Evolutionary conservation across 2,888 invertebrate species (phyloP).

Genomic region (Eristalis intricaria): DNA sequence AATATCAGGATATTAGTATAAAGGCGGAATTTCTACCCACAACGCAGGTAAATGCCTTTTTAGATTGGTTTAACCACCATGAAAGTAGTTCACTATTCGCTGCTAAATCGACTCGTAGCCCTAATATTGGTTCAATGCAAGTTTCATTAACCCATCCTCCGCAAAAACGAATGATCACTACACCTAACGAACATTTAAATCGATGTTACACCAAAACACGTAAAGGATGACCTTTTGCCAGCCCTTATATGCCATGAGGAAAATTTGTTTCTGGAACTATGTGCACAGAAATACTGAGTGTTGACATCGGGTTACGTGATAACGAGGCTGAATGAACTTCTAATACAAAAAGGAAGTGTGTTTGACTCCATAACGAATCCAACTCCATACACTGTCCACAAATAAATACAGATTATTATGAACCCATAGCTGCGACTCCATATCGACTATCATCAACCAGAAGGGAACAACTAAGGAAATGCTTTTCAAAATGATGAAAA

Average conservation of each 20-base stretch:
- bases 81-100: no score
- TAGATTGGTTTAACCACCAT: no score
- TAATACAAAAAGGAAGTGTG: neutral
- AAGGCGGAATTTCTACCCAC: neutral
- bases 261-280: neutral
- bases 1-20: neutral
- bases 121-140: neutral
- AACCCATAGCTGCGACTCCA: constrained; percentile 76
- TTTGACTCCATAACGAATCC: neutral
- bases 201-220: neutral
- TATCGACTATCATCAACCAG: constrained; percentile 75
- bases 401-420: constrained; percentile 75
- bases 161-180: neutral
- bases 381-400: neutral
- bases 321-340: neutral
- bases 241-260: neutral
- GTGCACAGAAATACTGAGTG: neutral
- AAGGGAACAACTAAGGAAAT: constrained; percentile 62
- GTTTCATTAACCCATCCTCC: neutral
- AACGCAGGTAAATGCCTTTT: neutral
- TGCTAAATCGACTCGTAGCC: neutral
- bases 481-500: constrained; percentile 74
- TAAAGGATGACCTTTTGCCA: neutral
- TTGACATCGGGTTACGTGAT: neutral
- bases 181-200: neutral